Evolutionary conservation across 2,888 invertebrate genomes (phyloP).

Genomic region (Peribatodes rhomboidaria): DNA sequence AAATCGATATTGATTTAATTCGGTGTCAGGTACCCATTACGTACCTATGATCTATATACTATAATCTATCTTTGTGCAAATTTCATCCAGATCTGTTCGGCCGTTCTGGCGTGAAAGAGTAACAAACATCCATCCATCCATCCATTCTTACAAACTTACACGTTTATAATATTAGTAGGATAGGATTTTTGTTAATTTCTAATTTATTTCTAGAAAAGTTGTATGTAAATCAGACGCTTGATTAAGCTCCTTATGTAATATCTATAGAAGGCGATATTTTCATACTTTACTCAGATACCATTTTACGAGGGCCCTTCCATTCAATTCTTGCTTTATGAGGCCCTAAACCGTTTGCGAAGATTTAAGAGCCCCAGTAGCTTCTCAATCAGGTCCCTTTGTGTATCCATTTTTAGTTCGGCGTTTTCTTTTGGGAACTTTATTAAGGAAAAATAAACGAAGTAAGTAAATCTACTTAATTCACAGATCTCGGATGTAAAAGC

Average conservation of each 20-base stretch:
- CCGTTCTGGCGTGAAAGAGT: too few relatives aligned
- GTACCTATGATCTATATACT: too few relatives aligned
- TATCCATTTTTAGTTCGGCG: conserved; percentile 14
- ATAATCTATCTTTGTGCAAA: too few relatives aligned
- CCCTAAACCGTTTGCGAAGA: conserved; percentile 23
- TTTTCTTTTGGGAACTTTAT: neutral
- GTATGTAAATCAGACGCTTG: neutral
- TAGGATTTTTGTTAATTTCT: too few relatives aligned
- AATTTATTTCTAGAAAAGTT: neutral
- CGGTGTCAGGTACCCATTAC: too few relatives aligned
- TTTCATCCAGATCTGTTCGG: too few relatives aligned
- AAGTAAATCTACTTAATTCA: too few relatives aligned
- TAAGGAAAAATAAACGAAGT: neutral
- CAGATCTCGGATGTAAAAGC: too few relatives aligned
- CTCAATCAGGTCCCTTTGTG: conserved; percentile 23
- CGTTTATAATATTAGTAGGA: too few relatives aligned
- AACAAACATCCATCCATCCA: too few relatives aligned
- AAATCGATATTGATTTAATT: too few relatives aligned
- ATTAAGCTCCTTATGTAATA: neutral
- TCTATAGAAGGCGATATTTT: neutral
- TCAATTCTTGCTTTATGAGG: conserved; percentile 34
- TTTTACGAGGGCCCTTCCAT: conserved; percentile 33
- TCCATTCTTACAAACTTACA: too few relatives aligned
- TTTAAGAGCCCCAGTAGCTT: conserved; percentile 27
- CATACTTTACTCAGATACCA: conserved; percentile 24